Conservation (phyloP, 2,888 invertebrate genomes). For the Scaptomyza tumidula region DNA sequence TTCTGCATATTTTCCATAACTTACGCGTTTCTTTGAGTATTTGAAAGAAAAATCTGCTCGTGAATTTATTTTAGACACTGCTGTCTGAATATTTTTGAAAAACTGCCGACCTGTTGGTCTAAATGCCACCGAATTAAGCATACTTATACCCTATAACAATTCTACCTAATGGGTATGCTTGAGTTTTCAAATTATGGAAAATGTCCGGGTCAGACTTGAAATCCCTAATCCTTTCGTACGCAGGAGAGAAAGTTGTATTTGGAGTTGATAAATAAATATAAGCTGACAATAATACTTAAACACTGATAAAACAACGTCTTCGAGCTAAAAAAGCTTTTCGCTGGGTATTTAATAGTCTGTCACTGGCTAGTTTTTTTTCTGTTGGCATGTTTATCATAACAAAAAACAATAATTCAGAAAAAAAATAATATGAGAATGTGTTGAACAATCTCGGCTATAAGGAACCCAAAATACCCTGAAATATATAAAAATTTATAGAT, state of each 20-base stretch:
- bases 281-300: too few relatives aligned
- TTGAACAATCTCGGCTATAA: background rate
- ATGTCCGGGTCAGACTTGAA: background rate
- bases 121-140: constrained; percentile 24
- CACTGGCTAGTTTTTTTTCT: background rate
- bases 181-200: background rate
- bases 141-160: constrained; percentile 15
- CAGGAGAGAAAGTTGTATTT: too few relatives aligned
- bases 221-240: background rate
- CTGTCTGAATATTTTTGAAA: constrained; percentile 65
- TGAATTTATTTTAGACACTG: constrained; percentile 62
- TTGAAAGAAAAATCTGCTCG: constrained; percentile 32
- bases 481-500: too few relatives aligned
- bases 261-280: too few relatives aligned
- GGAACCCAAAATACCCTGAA: background rate
- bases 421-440: background rate
- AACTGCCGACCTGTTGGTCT: constrained; percentile 62
- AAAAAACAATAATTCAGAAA: constrained; percentile 7
- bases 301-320: too few relatives aligned
- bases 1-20: constrained; percentile 62
- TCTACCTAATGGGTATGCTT: background rate
- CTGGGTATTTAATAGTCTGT: background rate
- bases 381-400: constrained; percentile 1
- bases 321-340: background rate
- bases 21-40: constrained; percentile 41